A percentile compares a stretch with the other conserved stretches of the same genome.
phyloP scores from a whole-genome alignment of 2,797 vertebrate species.

The Chloroceryle amazona region DNA sequence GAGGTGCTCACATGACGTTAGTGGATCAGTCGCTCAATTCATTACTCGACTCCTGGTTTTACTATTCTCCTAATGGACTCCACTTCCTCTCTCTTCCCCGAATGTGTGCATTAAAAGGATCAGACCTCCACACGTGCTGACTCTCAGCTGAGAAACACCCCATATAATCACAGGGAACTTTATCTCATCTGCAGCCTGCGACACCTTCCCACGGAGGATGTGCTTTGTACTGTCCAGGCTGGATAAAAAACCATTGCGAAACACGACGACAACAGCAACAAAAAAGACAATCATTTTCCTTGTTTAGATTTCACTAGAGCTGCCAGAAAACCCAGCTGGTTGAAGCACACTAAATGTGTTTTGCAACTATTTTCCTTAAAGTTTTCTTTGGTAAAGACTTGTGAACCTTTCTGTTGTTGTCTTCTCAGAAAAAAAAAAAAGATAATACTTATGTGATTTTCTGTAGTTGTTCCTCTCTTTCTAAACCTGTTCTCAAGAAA shows the following conservation, averaged over 20 bases:
- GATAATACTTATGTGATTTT: background rate
- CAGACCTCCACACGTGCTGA: conserved; percentile 30
- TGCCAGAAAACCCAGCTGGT: conserved; percentile 71
- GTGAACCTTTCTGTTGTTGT: background rate
- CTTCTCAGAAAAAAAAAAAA: background rate
- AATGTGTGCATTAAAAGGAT: background rate
- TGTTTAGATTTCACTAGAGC: conserved; percentile 51
- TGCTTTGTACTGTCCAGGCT: conserved; percentile 50
- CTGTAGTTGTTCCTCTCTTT: background rate
- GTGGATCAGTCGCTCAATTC: background rate
- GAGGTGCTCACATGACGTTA: background rate
- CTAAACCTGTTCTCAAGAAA: background rate
- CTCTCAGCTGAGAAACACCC: conserved; percentile 41
- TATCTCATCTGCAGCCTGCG: conserved; percentile 22
- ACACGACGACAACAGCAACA: background rate
- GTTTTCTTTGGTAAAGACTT: conserved; percentile 25
- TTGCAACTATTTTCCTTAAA: conserved; percentile 45
- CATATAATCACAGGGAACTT: conserved; percentile 53
- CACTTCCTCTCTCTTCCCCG: conserved; percentile 43
- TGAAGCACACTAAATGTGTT: conserved; percentile 6
- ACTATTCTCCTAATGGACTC: conserved; percentile 53
- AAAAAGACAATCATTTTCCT: conserved; percentile 49
- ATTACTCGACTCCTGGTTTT: conserved; percentile 61
- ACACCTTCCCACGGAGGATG: conserved; percentile 63
- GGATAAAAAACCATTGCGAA: conserved; percentile 34